Conservation (phyloP, 2,888 invertebrate genomes). For the Boloria selene region DNA sequence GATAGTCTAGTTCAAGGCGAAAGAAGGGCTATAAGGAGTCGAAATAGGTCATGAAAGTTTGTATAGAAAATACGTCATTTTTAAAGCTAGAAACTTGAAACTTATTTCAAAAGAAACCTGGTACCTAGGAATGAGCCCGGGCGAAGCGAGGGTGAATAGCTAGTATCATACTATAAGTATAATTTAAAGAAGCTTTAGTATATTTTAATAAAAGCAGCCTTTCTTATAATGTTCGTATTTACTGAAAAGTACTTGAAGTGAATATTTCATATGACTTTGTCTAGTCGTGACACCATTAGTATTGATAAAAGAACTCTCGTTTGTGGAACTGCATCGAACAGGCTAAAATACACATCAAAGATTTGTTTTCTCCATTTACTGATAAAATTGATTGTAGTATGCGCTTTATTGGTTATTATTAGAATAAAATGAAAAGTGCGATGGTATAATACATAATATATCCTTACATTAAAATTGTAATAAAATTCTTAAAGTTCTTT, state of each 20-base stretch:
- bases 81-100: too few relatives aligned
- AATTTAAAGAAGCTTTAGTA: too few relatives aligned
- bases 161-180: too few relatives aligned
- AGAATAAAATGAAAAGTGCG: conserved; percentile 5
- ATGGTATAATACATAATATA: too few relatives aligned
- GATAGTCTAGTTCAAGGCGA: too few relatives aligned
- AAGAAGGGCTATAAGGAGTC: too few relatives aligned
- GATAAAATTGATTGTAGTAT: conserved; percentile 11
- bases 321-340: conserved; percentile 13
- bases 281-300: conserved; percentile 18
- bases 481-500: not conserved
- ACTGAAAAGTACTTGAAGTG: conserved; percentile 6
- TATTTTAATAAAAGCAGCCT: too few relatives aligned
- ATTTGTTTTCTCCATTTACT: conserved; percentile 5
- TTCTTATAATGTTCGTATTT: not conserved
- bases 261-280: conserved; percentile 13
- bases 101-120: too few relatives aligned
- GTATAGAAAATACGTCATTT: too few relatives aligned
- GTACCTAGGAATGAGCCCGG: too few relatives aligned
- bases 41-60: too few relatives aligned
- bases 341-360: conserved; percentile 13
- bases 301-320: conserved; percentile 14
- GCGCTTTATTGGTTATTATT: conserved; percentile 5
- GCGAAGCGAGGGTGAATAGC: too few relatives aligned
- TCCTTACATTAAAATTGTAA: not conserved